Evolutionary conservation across 1,140 invertebrate genomes (phyloP).

Genomic region (Yoshiicerus persimilis): DNA sequence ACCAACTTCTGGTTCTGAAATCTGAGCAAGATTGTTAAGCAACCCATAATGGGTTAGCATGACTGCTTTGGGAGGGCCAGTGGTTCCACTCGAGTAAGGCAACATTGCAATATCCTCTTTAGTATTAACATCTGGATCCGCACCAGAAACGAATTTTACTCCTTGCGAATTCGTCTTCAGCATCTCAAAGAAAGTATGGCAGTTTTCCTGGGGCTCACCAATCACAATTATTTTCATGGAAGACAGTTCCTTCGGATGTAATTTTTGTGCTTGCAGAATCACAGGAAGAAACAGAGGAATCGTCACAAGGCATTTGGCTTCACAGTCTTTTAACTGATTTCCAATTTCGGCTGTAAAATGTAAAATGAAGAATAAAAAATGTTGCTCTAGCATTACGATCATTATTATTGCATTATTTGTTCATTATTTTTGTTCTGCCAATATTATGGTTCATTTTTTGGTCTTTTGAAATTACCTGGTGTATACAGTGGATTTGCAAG

Average conservation of each 20-base stretch:
- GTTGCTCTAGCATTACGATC: too few relatives aligned
- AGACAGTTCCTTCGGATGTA: not conserved
- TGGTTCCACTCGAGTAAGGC: slow-evolving; percentile 36
- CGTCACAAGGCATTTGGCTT: slow-evolving; percentile 69
- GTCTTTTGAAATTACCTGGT: slow-evolving; percentile 1
- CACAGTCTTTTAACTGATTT: slow-evolving; percentile 66
- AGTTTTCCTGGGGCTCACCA: slow-evolving; percentile 27
- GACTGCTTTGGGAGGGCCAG: slow-evolving; percentile 79
- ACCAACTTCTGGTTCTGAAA: not conserved
- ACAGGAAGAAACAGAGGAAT: slow-evolving; percentile 63
- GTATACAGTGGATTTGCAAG: slow-evolving; percentile 24
- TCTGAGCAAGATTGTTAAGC: slow-evolving; percentile 10
- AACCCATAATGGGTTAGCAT: slow-evolving; percentile 66
- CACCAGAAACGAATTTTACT: slow-evolving; percentile 12
- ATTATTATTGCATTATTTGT: too few relatives aligned
- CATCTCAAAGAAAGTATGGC: slow-evolving; percentile 42
- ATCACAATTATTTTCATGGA: slow-evolving; percentile 29
- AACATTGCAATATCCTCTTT: slow-evolving; percentile 3
- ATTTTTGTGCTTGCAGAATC: slow-evolving; percentile 52
- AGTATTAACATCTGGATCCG: not conserved
- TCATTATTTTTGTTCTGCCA: too few relatives aligned
- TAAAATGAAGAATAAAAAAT: too few relatives aligned
- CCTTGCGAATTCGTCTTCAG: slow-evolving; percentile 27
- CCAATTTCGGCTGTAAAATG: slow-evolving; percentile 69
- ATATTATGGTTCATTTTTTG: too few relatives aligned